Evolutionary conservation across 2,113 vertebrate genomes (phyloP).

Genomic region (Heterocephalus glaber): DNA sequence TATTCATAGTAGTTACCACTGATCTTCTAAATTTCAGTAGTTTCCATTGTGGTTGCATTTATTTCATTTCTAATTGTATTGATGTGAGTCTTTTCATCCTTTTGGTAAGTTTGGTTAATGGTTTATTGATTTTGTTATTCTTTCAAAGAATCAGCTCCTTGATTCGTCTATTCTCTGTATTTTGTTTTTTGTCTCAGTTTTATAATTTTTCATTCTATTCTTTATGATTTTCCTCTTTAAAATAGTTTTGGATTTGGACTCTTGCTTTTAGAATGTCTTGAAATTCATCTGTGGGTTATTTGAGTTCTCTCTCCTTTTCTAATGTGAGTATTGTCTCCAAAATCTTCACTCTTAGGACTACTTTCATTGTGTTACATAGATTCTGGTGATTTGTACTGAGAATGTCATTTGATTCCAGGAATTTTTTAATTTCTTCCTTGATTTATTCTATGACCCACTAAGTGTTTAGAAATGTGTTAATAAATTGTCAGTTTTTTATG

Average conservation of each 20-base stretch:
- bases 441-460: background rate
- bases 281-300: background rate
- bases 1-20: background rate
- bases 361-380: background rate
- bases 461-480: background rate
- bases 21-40: background rate
- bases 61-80: background rate
- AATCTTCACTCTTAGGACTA: background rate
- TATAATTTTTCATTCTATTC: background rate
- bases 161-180: no score
- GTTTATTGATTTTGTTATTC: background rate
- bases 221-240: background rate
- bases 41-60: background rate
- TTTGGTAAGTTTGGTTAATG: background rate
- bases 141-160: no score
- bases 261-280: background rate
- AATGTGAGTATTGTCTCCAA: background rate
- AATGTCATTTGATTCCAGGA: background rate
- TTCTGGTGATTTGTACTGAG: background rate
- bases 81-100: background rate
- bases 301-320: background rate
- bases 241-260: background rate
- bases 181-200: background rate
- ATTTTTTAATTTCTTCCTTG: background rate
- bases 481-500: background rate